Percentiles rank a stretch among this genome's conserved stretches.
Conservation (phyloP, 2,113 vertebrate genomes). For the Percopsis transmontana region DNA sequence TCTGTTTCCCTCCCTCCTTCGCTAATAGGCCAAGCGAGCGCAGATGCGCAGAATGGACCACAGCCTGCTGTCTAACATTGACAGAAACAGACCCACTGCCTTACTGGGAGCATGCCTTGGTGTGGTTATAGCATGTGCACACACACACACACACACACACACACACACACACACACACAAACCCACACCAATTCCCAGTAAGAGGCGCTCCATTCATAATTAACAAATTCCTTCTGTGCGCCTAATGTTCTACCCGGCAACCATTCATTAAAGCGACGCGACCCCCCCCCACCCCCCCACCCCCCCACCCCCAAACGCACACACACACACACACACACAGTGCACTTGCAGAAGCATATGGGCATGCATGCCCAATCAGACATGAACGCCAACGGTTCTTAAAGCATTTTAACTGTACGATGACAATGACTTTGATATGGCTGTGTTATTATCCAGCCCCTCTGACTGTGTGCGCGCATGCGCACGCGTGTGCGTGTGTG, state of each 20-base stretch:
- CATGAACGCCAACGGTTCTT: constrained; percentile 14
- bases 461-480: no score
- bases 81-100: background rate
- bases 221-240: constrained; percentile 78
- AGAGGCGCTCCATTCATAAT: constrained; percentile 74
- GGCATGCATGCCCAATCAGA: background rate
- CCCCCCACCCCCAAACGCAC: constrained; percentile 16
- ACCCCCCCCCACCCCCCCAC: constrained; percentile 35
- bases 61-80: background rate
- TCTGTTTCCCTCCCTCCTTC: no score
- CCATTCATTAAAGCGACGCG: constrained; percentile 72
- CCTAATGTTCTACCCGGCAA: constrained; percentile 79
- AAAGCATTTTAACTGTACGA: no score
- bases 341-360: background rate
- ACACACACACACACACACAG: constrained; percentile 7
- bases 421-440: no score
- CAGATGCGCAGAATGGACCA: no score
- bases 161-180: background rate
- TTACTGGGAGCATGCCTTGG: no score
- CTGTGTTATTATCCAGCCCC: no score
- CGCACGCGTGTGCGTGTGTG: no score
- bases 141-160: background rate
- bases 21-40: no score
- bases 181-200: background rate
- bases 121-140: no score